A percentile compares a stretch with the other conserved stretches of the same genome.
phyloP scores from a whole-genome alignment of 64 coral and sea anemone genomes.

The Stichodactyla mertensii region DNA sequence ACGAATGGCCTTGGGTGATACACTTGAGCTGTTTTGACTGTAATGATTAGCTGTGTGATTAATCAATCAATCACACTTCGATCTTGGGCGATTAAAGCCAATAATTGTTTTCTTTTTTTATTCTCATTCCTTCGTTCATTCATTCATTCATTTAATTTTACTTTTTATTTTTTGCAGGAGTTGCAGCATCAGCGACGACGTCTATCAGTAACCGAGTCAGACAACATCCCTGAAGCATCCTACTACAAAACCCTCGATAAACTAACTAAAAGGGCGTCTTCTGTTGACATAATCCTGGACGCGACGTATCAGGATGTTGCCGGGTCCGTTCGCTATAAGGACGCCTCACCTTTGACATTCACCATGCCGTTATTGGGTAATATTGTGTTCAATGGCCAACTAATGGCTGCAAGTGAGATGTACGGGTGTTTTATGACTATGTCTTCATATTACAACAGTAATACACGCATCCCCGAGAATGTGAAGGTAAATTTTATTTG shows the following conservation, averaged over 20 bases:
- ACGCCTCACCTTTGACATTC: conserved; percentile 13
- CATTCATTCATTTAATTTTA: background rate
- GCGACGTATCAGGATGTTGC: background rate
- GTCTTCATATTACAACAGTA: conserved; percentile 35
- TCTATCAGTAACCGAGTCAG: conserved; percentile 39
- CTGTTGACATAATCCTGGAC: background rate
- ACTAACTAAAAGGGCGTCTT: background rate
- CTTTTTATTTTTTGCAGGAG: background rate
- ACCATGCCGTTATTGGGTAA: conserved; percentile 60
- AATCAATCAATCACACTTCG: too few relatives aligned
- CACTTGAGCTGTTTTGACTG: too few relatives aligned
- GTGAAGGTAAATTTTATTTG: conserved; percentile 52
- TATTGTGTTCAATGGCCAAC: conserved; percentile 49
- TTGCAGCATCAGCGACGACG: conserved; percentile 9
- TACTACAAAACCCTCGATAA: conserved; percentile 35
- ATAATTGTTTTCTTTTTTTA: too few relatives aligned
- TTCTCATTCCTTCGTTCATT: too few relatives aligned
- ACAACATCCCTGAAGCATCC: conserved; percentile 45
- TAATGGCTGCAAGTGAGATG: conserved; percentile 65
- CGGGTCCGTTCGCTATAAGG: background rate
- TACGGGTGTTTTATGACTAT: conserved; percentile 91
- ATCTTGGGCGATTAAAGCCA: too few relatives aligned
- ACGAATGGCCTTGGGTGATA: too few relatives aligned
- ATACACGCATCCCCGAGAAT: conserved; percentile 60
- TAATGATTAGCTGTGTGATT: too few relatives aligned